Percentiles rank a stretch among this genome's conserved stretches.
Conservation (phyloP, 2,888 invertebrate genomes). For the Alsophila aescularia region DNA sequence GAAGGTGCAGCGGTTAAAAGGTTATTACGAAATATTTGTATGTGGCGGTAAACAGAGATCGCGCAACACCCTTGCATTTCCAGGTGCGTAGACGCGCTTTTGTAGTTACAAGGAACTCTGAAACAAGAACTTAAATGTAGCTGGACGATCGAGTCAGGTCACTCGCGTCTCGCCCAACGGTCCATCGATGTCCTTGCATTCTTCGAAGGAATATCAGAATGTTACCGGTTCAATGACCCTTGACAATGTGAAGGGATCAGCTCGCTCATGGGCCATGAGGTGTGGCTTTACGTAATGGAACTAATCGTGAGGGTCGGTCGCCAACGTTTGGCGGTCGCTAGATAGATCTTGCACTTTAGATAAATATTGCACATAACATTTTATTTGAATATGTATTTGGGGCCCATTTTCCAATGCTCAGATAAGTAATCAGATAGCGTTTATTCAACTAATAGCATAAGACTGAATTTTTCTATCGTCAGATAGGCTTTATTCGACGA, state of each 20-base stretch:
- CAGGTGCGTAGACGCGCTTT: slow-evolving; percentile 28
- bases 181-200: slow-evolving; percentile 78
- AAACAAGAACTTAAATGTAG: slow-evolving; percentile 30
- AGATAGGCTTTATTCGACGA: no score
- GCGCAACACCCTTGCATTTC: slow-evolving; percentile 45
- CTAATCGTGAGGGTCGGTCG: slow-evolving; percentile 66
- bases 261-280: slow-evolving; percentile 61
- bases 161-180: slow-evolving; percentile 44
- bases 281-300: slow-evolving; percentile 71
- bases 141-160: slow-evolving; percentile 29
- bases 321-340: slow-evolving; percentile 59
- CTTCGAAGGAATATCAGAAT: slow-evolving; percentile 71
- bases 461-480: no score
- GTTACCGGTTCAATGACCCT: slow-evolving; percentile 78
- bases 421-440: no score
- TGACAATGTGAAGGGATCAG: slow-evolving; percentile 77
- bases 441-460: no score
- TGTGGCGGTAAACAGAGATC: slow-evolving; percentile 56
- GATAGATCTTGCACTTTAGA: slow-evolving; percentile 32
- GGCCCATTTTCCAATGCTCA: no score
- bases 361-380: slow-evolving; percentile 20
- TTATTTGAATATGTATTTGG: no score
- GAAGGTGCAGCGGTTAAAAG: slow-evolving; percentile 53
- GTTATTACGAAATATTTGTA: slow-evolving; percentile 62
- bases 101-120: slow-evolving; percentile 19